Evolutionary conservation across 1,140 invertebrate species (phyloP), one percentile per base, ranked within the genome.

Genomic region (Himalopsyche phryganea): DNA sequence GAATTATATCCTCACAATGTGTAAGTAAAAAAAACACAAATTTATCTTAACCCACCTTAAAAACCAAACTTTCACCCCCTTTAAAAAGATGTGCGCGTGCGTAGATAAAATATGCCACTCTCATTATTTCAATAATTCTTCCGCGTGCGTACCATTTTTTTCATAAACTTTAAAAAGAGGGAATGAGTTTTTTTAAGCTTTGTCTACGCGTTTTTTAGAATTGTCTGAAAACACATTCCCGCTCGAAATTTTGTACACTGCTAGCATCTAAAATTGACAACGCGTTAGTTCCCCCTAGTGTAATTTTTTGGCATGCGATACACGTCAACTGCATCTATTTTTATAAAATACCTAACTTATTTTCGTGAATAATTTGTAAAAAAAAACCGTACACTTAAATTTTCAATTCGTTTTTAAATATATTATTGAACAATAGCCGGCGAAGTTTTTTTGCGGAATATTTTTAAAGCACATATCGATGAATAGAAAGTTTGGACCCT

Each of bases 81-180:
- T 46, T 45, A 46, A 58, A 48, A 62, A 58, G 55, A 58, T 53
- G 49, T 50, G 46, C 61, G 56, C 56, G 61, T 59, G 61, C 61
- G 48, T 50, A 63, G 51, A 59, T 59, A 59, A 59, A 59, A 56
- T 59, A 63, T 58, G 51, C 51, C 50, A 44, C 19, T 50, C 50
- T 63, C 61, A 59, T 63, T 63, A 59, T 59, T 52, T 58, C 48
- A 53, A 51, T 58, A 53, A 57, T 62, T 62, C 49, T 58, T 61
- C 53, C 52, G 44, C 48, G 48, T 40, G 50, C 42, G 57, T 44
- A 33, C 18, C 50, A 35, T 53, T 33, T 57, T 40, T 60, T 60
- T 55, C 55, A 46, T 45, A 38, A 58, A 51, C 28, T 51, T 50
- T 58, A 45, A 58, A 58, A 58, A 58, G 51, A 55, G 51, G 58